phyloP scores from a whole-genome alignment of 1,140 invertebrate genomes.

The Orchestia grillus region DNA sequence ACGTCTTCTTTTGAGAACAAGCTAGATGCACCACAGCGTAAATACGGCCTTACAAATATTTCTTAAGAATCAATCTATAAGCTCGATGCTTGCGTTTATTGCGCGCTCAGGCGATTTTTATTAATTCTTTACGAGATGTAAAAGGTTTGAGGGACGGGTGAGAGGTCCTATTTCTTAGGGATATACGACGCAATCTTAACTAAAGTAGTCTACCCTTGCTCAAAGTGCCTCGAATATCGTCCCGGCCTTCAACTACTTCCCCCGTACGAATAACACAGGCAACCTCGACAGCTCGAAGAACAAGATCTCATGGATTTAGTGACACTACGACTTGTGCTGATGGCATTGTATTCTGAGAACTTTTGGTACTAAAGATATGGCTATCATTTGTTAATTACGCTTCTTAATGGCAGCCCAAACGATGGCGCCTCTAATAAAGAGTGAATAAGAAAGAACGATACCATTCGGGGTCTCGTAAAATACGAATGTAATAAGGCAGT shows the following conservation, averaged over 20 bases:
- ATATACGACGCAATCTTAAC: constrained; percentile 43
- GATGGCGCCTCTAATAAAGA: constrained; percentile 48
- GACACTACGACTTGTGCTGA: constrained; percentile 49
- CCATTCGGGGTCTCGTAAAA: constrained; percentile 25
- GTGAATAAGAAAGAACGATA: constrained; percentile 50
- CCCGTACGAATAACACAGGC: constrained; percentile 31
- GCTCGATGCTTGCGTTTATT: background rate
- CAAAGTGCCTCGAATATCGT: background rate
- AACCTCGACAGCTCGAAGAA: background rate
- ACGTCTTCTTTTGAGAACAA: background rate
- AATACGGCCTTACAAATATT: background rate
- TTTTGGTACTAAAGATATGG: constrained; percentile 53
- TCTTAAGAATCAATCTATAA: constrained; percentile 30
- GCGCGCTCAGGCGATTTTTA: background rate
- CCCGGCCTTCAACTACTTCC: background rate
- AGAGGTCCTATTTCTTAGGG: background rate
- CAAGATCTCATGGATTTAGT: constrained; percentile 15
- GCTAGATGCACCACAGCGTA: background rate
- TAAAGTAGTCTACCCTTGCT: background rate
- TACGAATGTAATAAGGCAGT: background rate
- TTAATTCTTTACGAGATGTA: constrained; percentile 46
- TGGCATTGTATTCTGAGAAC: constrained; percentile 51
- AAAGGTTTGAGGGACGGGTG: background rate
- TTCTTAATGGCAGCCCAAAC: constrained; percentile 47
- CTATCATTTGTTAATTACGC: constrained; percentile 44